phyloP scores from a whole-genome alignment of 2,797 vertebrate species.

The Calcarius lapponicus region DNA sequence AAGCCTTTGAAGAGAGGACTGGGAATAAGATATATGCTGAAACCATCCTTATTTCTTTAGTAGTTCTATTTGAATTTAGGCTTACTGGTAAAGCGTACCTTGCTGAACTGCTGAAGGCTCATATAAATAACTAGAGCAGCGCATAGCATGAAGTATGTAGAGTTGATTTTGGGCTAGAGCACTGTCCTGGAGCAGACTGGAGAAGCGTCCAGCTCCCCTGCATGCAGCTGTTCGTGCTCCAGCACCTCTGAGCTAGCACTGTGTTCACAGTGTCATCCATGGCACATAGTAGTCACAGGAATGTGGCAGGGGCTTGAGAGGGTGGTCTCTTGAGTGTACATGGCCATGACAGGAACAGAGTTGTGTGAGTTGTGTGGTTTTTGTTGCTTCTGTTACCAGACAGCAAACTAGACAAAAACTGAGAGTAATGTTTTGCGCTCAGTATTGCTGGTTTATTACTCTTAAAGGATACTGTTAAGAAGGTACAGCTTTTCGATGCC shows the following conservation, averaged over 20 bases:
- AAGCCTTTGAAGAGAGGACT: background rate
- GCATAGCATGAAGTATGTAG: background rate
- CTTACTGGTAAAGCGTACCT: background rate
- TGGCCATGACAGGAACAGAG: background rate
- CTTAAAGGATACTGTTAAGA: background rate
- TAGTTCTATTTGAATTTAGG: background rate
- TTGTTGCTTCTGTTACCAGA: background rate
- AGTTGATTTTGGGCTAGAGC: background rate
- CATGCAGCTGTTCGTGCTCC: background rate
- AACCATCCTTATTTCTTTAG: background rate
- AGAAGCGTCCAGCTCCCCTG: background rate
- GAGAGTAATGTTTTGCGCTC: background rate
- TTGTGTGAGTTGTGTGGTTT: accelerated
- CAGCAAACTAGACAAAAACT: background rate
- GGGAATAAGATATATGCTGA: background rate
- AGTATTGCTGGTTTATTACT: background rate
- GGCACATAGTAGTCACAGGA: background rate
- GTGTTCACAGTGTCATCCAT: background rate
- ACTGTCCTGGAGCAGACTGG: background rate
- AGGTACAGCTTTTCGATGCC: background rate
- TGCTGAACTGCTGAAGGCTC: background rate
- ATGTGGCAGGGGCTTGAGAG: background rate
- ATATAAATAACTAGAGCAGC: background rate
- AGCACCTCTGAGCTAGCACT: background rate
- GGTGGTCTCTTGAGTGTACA: background rate